Percentiles rank a stretch among this genome's conserved stretches.
Evolutionary conservation across 2,797 vertebrate species (phyloP).

Genomic region (Echeneis naucrates): DNA sequence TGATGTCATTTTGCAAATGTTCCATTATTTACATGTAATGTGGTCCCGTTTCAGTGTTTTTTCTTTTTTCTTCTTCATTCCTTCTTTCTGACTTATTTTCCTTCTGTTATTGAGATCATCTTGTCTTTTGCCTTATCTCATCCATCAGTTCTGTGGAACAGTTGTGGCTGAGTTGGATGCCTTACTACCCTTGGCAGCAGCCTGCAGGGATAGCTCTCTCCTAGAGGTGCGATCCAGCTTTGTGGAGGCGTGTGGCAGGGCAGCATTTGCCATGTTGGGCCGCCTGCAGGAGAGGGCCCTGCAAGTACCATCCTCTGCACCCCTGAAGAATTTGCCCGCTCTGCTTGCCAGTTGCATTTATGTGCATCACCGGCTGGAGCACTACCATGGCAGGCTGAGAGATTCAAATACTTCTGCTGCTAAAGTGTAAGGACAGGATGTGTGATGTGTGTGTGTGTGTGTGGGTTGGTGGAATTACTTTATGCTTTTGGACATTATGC

Average conservation of each 20-base stretch:
- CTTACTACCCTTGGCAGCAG: conserved; percentile 91
- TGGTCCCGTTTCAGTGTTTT: conserved; percentile 51
- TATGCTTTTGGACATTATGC: neutral
- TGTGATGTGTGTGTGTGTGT: conserved; percentile 16
- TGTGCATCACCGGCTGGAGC: conserved; percentile 85
- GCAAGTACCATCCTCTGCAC: conserved; percentile 87
- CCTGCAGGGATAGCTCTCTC: conserved; percentile 88
- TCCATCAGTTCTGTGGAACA: conserved; percentile 90
- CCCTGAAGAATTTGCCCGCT: conserved; percentile 85
- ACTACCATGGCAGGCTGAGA: conserved; percentile 86
- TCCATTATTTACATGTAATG: conserved; percentile 66
- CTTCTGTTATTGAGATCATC: conserved; percentile 56
- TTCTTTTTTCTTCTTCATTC: conserved; percentile 7
- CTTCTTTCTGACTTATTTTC: conserved; percentile 47
- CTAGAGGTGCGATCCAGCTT: conserved; percentile 91
- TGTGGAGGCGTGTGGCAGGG: conserved; percentile 90
- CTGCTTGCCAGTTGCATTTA: conserved; percentile 88
- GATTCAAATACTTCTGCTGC: conserved; percentile 76
- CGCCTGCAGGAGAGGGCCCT: conserved; percentile 88
- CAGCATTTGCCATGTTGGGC: conserved; percentile 85
- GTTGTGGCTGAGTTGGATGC: conserved; percentile 90
- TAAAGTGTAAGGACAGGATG: conserved; percentile 85
- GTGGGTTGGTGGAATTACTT: neutral
- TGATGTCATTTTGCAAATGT: conserved; percentile 51
- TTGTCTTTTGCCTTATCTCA: conserved; percentile 48